Base-by-base conservation (phyloP, 2,888 invertebrate species). In the Apomyelois bistriatella region DNA sequence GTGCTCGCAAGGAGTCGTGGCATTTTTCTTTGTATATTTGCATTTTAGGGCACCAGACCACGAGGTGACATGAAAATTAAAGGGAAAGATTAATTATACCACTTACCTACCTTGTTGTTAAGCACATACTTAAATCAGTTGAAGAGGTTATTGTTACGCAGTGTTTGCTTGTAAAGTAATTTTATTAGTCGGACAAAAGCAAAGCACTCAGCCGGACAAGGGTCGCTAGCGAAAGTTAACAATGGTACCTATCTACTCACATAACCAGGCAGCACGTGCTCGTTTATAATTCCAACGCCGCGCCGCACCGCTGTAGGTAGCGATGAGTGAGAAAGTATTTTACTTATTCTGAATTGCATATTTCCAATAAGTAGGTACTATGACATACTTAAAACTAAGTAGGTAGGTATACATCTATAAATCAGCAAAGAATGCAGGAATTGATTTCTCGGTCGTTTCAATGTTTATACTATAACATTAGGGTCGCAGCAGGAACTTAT, bases 21-120 rank as follows among this genome's bases (percentile, higher is more conserved):
- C 66, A 69, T 80, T 81, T 82, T 82, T 79, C 79, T 74, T 78
- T 66, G 56, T 28, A 28, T 74, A 85, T 88, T 88, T 85, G 83
- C 84, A 89, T 89, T 83, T 79, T 78, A 86, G 87, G 88, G 79
- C 86, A 87, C 70, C 68, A 68, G 71, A 76, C 70, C 75, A 76
- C 73, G 75, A 65, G 68, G 72, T 79, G 46, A 72, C 73, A 74
- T 66, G 68, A 72, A 78, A 73, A 75, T 75, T 72, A 66, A 68
- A 70, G 66, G 65, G 22, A 64, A 62, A 66, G 58, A 70, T 68
- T 70, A 70, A 72, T 67, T 64, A 66, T 58, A 56, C 43, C 37
- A 52, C 36, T 52, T 52, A 35, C 35, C 54, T 41, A 10, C 17
- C 5, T n/a, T 9, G 2, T 1, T 32, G 7, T 10, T 32, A 8